Base-by-base conservation (phyloP, 2,113 vertebrate genomes). In the Argyrosomus japonicus region DNA sequence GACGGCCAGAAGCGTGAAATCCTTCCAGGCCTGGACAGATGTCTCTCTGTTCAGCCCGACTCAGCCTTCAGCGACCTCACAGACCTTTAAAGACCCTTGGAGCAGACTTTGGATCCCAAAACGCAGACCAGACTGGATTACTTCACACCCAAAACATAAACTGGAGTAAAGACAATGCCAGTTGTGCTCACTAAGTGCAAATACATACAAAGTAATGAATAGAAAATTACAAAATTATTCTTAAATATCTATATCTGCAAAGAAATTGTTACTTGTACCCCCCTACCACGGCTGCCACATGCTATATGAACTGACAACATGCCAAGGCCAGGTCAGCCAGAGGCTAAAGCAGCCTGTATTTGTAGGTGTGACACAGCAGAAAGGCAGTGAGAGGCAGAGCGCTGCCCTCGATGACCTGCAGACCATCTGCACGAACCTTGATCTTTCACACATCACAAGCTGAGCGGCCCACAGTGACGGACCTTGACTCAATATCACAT, bases 1-100 rank as follows among this genome's bases (percentile, higher is more conserved):
- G 95, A 96, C 95, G 95, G 94, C 93, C 90, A 90, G 94, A 94
- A 97, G 96, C 96, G 95, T 98, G 97, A 98, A 98, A 98, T 98
- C 95, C 92, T 94, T 94, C 94, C 96, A 96, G 95, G 93, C 95
- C 93, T 83, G 93, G 95, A 95, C 90, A 92, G 93, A 95, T 96
- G 96, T 96, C 94, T 96, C 95, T 90, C 88, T 77, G 87, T 75
- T 93, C 89, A 73, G 77, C 70, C 61, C 77, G 63, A 48, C 78
- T 81, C 89, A 80, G 89, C 47, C 89, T 88, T 67, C 75, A 23
- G 77, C 48, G 87, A 90, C 90, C 93, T 74, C 81, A 53, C 69
- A 60, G 86, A 90, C 89, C 91, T 89, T 82, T 88, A 74, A 81
- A 87, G 86, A 88, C 88, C 90, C 57, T 81, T 45, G 51, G 69